These are phyloP conservation scores for Matsumurasca onukii DNA, from an alignment of 1,140 invertebrate genomes.

Conservation along the genomic window DNA sequence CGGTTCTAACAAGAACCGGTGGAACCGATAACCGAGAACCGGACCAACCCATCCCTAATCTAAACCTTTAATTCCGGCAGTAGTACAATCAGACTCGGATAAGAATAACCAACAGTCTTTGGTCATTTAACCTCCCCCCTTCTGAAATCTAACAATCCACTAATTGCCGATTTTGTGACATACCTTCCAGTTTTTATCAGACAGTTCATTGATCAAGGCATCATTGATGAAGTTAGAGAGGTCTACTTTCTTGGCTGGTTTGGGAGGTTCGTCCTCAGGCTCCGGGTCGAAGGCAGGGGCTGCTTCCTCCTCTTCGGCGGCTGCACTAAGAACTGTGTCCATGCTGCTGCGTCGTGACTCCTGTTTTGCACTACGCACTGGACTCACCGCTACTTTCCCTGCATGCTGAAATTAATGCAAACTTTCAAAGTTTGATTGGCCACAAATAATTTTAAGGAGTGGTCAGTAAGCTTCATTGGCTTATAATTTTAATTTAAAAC, in stretches of 20 bases:
- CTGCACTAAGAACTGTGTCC: conserved; percentile 52
- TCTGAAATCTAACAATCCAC: no score
- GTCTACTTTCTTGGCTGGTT: conserved; percentile 76
- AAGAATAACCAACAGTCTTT: no score
- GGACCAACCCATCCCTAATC: no score
- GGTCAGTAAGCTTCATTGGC: not conserved
- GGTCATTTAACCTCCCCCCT: no score
- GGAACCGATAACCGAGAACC: no score
- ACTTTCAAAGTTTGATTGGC: not conserved
- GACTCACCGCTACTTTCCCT: conserved; percentile 67
- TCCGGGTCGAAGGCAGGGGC: conserved; percentile 39
- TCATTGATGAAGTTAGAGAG: conserved; percentile 86
- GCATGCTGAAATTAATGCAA: conserved; percentile 32
- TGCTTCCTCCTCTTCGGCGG: conserved; percentile 51
- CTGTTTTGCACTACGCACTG: conserved; percentile 59
- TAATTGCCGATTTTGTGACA: no score
- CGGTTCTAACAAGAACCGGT: no score
- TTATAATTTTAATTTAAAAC: not conserved
- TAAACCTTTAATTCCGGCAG: no score
- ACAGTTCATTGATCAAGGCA: conserved; percentile 74
- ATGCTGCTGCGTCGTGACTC: conserved; percentile 44
- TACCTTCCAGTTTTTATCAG: conserved; percentile 95
- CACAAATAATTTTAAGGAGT: not conserved
- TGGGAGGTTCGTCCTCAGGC: conserved; percentile 55
- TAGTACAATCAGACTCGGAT: no score